Base-by-base conservation (phyloP, 2,888 invertebrate species). In the Lasiommata megera region DNA sequence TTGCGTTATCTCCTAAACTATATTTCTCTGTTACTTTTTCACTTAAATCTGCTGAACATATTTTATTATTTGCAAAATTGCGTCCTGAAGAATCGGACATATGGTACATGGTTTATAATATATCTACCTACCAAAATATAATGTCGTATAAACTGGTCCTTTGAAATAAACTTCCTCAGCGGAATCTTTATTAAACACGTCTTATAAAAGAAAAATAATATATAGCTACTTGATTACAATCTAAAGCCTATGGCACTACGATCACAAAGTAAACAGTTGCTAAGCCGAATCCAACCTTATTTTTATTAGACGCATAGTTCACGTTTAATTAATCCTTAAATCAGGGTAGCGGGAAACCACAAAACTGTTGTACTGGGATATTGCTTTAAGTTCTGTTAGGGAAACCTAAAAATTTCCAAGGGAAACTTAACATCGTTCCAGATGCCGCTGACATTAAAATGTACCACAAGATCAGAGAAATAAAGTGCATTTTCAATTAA, bases 331-430 rank as follows among this genome's bases (percentile, higher is more conserved):
- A 41, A 54, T 34, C 44, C 7, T 1, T 14, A 14, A 58, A 36
- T 37, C 14, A 23, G 31, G 48, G 52, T 48, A 55, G 43, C 31
- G 28, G 38, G 61, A 63, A 60, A 55, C 65, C 63, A 34, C 52
- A 55, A 17, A 55, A 64, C 58, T 55, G 58, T 29, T 62, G 56
- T 58, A 48, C 57, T 57, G 53, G 56, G 65, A 64, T 67, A 66
- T 67, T 67, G 60, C 65, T 61, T 47, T 60, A 65, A 67, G 62
- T 70, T 69, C 47, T 53, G 60, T 60, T 41, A 55, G 58, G 58
- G 63, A 70, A 68, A 60, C 70, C 69, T 64, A 67, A 69, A 70
- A 70, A 68, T 65, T 61, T 58, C 63, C 64, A 66, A 67, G 61
- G 65, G 54, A 48, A 65, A 61, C 61, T 65, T 55, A 53, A 18